Evolutionary conservation across 2,113 vertebrate species (phyloP).

Genomic region (Aspiorhynchus laticeps): DNA sequence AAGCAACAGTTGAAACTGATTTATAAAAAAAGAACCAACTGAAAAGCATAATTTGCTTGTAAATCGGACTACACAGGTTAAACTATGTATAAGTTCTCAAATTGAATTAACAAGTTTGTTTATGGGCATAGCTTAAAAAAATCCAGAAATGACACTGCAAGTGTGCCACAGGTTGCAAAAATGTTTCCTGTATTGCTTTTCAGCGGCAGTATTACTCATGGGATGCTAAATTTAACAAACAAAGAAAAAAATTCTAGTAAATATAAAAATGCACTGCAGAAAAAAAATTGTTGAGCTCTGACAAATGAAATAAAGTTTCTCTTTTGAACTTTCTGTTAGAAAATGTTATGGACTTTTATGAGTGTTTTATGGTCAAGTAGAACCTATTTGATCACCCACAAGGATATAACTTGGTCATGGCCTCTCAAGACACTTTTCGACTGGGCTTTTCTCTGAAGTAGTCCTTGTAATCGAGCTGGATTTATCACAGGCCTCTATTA

Average conservation of each 20-base stretch:
- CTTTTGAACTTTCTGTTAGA: neutral
- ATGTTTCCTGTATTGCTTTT: neutral
- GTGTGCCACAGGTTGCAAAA: too few species aligned
- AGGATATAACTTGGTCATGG: constrained; percentile 63
- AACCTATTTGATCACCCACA: constrained; percentile 62
- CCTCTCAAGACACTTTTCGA: constrained; percentile 59
- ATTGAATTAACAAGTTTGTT: neutral
- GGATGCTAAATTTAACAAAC: neutral
- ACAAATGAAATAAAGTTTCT: neutral
- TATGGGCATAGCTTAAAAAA: neutral
- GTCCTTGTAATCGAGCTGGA: constrained; percentile 68
- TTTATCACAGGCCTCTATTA: constrained; percentile 73
- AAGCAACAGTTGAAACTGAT: neutral
- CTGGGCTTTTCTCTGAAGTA: constrained; percentile 69
- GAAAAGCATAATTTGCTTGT: neutral
- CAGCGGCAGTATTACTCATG: neutral
- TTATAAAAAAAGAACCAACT: neutral
- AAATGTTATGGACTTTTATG: neutral
- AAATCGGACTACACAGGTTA: neutral
- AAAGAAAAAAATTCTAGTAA: too few species aligned
- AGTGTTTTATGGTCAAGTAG: neutral
- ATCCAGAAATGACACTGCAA: neutral
- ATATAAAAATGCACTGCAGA: too few species aligned
- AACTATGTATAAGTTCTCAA: neutral
- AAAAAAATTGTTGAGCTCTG: neutral